These are phyloP conservation scores for Endotricha flammealis DNA, from an alignment of 2,888 invertebrate genomes.

Conservation along the genomic window DNA sequence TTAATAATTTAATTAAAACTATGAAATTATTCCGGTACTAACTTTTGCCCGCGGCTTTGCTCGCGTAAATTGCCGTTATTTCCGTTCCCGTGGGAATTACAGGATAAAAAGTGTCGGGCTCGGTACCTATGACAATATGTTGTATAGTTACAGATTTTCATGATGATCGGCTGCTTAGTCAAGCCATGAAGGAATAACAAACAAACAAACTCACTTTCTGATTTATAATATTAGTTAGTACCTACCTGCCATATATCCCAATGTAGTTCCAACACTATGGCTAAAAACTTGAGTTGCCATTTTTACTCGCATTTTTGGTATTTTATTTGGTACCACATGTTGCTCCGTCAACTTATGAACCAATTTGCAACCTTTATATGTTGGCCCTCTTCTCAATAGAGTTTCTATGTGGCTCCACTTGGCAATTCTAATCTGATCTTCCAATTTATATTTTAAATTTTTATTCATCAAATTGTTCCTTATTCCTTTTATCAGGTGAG, in stretches of 20 bases:
- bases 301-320: conserved; percentile 20
- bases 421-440: conserved; percentile 4
- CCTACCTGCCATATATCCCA: conserved; percentile 15
- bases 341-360: conserved; percentile 14
- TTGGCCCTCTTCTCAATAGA: conserved; percentile 6
- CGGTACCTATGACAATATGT: too few relatives aligned
- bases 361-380: conserved; percentile 9
- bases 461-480: conserved; percentile 24
- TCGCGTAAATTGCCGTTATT: too few relatives aligned
- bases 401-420: conserved; percentile 16
- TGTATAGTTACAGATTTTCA: too few relatives aligned
- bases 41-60: too few relatives aligned
- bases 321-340: conserved; percentile 14
- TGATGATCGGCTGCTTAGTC: too few relatives aligned
- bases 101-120: too few relatives aligned
- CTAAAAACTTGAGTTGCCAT: conserved; percentile 18
- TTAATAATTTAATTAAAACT: too few relatives aligned
- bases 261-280: conserved; percentile 12
- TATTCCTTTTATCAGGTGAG: conserved; percentile 26
- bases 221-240: too few relatives aligned
- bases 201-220: too few relatives aligned
- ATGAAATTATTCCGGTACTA: too few relatives aligned
- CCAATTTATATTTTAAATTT: conserved; percentile 6
- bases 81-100: too few relatives aligned
- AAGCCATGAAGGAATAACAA: too few relatives aligned